phyloP scores from a whole-genome alignment of 2,113 vertebrate genomes.

The Ageneiosus marmoratus region DNA sequence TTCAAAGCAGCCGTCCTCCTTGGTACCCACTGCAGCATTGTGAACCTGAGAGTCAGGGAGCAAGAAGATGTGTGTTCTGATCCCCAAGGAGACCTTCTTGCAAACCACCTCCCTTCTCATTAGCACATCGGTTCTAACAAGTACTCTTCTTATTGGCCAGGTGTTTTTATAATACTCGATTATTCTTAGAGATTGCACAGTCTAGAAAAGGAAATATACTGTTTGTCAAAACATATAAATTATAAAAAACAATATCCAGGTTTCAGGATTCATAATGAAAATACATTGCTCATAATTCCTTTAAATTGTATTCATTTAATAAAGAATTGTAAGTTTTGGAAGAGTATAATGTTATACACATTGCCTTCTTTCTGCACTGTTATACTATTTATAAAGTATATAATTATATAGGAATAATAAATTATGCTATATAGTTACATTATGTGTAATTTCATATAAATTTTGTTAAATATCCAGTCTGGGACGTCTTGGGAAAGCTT shows the following conservation, averaged over 20 bases:
- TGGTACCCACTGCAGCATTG: constrained; percentile 47
- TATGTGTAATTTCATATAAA: not conserved
- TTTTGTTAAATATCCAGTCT: not conserved
- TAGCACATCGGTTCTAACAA: constrained; percentile 64
- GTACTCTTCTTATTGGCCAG: not conserved
- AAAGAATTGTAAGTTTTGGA: not conserved
- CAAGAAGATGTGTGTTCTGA: constrained; percentile 65
- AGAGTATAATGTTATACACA: not conserved
- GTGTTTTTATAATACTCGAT: not conserved
- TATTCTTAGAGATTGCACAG: not conserved
- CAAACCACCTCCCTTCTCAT: constrained; percentile 66
- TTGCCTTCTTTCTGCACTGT: not conserved
- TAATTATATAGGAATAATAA: not conserved
- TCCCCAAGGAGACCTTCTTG: constrained; percentile 65
- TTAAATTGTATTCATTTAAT: not conserved
- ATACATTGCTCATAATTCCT: not conserved
- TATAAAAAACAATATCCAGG: no score
- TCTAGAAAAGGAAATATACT: not conserved
- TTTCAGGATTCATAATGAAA: not conserved
- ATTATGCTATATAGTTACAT: not conserved
- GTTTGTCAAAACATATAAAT: not conserved
- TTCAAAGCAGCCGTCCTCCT: constrained; percentile 11
- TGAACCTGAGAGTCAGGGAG: constrained; percentile 61
- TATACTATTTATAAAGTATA: not conserved
- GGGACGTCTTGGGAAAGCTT: not conserved